Evolutionary conservation across 2,888 invertebrate genomes (phyloP).

Genomic region (Sympetrum striolatum): DNA sequence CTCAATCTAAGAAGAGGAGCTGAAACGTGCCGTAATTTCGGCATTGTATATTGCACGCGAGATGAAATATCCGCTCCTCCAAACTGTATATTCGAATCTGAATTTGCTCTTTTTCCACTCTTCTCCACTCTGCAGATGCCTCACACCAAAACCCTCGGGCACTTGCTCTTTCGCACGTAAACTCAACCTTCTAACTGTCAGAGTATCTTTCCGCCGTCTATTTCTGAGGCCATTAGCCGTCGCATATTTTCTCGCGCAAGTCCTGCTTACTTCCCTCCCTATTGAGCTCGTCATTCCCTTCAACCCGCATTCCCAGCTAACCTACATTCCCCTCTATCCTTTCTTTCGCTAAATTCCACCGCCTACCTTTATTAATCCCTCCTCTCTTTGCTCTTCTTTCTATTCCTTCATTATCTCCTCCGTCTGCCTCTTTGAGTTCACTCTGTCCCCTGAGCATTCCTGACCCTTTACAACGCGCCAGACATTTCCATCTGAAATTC

Average conservation of each 20-base stretch:
- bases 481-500: neutral
- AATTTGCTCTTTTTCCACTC: too few relatives aligned
- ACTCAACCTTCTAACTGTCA: neutral
- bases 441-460: neutral
- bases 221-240: slow-evolving; percentile 25
- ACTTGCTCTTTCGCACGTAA: neutral
- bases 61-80: too few relatives aligned
- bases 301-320: neutral
- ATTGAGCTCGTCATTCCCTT: neutral
- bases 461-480: neutral
- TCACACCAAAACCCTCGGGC: neutral
- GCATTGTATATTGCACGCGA: too few relatives aligned
- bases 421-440: neutral
- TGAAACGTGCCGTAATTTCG: too few relatives aligned
- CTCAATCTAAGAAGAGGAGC: too few relatives aligned
- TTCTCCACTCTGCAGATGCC: neutral
- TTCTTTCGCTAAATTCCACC: neutral
- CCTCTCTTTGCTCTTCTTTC: neutral
- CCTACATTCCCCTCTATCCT: neutral
- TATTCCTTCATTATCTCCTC: neutral
- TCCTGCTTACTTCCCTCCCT: neutral
- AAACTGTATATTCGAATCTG: too few relatives aligned
- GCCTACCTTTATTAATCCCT: neutral
- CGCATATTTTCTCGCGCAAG: neutral
- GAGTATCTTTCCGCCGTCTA: neutral